These are phyloP conservation scores for Odocoileus virginianus DNA, from an alignment of 2,113 vertebrate genomes.

Conservation along the genomic window DNA sequence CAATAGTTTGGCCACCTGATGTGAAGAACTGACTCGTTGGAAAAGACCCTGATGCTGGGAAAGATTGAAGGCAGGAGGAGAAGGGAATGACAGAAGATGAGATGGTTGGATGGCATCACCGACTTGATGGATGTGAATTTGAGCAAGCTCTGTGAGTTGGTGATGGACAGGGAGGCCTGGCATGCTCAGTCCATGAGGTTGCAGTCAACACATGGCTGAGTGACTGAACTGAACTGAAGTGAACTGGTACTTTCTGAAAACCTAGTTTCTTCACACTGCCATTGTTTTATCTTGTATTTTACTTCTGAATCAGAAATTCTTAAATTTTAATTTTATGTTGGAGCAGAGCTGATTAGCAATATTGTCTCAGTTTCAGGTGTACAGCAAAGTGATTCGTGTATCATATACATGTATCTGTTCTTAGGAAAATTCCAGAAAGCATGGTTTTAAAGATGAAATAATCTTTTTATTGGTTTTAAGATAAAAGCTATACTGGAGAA, in stretches of 20 bases:
- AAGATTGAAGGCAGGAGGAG: background rate
- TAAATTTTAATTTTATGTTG: background rate
- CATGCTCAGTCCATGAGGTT: background rate
- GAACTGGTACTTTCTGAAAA: background rate
- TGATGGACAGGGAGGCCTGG: background rate
- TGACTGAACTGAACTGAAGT: background rate
- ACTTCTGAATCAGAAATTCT: constrained; percentile 3
- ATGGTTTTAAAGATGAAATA: constrained; percentile 17
- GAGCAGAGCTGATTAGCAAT: background rate
- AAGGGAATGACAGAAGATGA: background rate
- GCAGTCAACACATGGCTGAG: background rate
- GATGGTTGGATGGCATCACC: background rate
- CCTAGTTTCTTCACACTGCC: background rate
- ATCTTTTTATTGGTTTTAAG: background rate
- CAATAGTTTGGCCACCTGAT: background rate
- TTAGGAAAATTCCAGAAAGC: background rate
- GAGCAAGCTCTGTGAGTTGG: background rate
- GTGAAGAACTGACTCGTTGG: background rate
- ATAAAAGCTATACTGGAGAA: background rate
- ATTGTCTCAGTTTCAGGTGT: background rate
- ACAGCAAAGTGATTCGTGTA: background rate
- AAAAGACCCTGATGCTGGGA: background rate
- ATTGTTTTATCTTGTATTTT: background rate
- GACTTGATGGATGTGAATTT: background rate
- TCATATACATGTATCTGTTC: background rate